phyloP scores from a whole-genome alignment of 2,113 vertebrate species.

The Gadus chalcogrammus region DNA sequence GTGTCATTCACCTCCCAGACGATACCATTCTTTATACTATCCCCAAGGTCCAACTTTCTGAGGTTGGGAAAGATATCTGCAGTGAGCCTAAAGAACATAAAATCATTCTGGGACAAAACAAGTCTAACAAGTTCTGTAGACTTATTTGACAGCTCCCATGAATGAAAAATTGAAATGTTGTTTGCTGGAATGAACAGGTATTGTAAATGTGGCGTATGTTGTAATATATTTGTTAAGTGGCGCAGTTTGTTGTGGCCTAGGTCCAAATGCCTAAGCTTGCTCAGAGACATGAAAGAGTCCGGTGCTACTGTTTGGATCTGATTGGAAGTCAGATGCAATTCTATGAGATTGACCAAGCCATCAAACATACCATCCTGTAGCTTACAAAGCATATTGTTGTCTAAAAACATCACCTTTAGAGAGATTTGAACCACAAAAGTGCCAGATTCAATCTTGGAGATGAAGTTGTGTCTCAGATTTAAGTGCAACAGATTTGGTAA shows the following conservation, averaged over 20 bases:
- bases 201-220: slow-evolving; percentile 42
- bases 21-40: slow-evolving; percentile 14
- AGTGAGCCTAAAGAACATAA: slow-evolving; percentile 48
- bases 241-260: slow-evolving; percentile 50
- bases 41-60: slow-evolving; percentile 45
- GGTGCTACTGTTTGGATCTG: slow-evolving; percentile 23
- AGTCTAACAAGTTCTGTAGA: slow-evolving; percentile 30
- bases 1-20: slow-evolving; percentile 54
- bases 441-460: slow-evolving; percentile 22
- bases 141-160: slow-evolving; percentile 45
- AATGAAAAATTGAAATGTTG: slow-evolving; percentile 41
- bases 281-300: slow-evolving; percentile 42
- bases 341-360: slow-evolving; percentile 53
- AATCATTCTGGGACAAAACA: slow-evolving; percentile 54
- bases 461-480: slow-evolving; percentile 44
- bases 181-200: slow-evolving; percentile 21
- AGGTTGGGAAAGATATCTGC: slow-evolving; percentile 60
- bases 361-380: slow-evolving; percentile 43
- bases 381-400: slow-evolving; percentile 37
- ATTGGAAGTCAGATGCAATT: slow-evolving; percentile 46
- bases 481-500: slow-evolving; percentile 29
- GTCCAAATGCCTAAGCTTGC: slow-evolving; percentile 47
- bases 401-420: slow-evolving; percentile 52
- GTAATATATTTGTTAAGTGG: slow-evolving; percentile 28
- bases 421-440: slow-evolving; percentile 46